These are phyloP conservation scores for Julus scanicus DNA, from an alignment of 2,888 invertebrate genomes.

Conservation along the genomic window DNA sequence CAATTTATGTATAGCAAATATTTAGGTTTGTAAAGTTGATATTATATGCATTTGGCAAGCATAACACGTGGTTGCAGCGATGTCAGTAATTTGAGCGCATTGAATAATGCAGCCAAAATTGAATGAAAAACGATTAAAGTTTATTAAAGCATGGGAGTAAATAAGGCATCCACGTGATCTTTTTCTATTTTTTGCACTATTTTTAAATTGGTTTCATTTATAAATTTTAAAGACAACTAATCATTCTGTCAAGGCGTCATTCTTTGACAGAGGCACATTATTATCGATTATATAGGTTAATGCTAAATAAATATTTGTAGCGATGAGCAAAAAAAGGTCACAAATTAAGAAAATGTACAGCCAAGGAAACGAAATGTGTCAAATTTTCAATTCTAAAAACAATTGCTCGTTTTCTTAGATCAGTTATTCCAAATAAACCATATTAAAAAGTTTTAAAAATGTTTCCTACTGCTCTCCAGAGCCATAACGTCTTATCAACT, in stretches of 20 bases:
- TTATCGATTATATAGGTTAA: conserved; percentile 2
- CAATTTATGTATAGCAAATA: conserved; percentile 23
- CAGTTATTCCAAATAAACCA: neutral
- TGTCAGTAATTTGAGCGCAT: neutral
- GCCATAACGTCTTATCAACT: neutral
- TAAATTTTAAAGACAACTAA: conserved; percentile 4
- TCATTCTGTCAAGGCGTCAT: neutral
- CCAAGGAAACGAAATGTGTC: neutral
- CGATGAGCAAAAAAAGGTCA: neutral
- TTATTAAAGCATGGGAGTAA: neutral
- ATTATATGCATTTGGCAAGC: conserved; percentile 25
- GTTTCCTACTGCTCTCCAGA: neutral
- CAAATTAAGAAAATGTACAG: conserved; percentile 22
- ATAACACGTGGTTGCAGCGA: conserved; percentile 30
- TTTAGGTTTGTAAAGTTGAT: conserved; percentile 1
- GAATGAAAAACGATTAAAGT: conserved; percentile 4
- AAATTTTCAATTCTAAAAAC: neutral
- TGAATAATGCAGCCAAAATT: neutral
- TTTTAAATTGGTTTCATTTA: conserved; percentile 19
- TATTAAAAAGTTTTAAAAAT: neutral
- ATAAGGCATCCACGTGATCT: conserved; percentile 38
- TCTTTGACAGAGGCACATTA: conserved; percentile 8
- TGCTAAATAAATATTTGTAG: neutral
- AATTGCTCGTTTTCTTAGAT: neutral
- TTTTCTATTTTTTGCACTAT: neutral